Evolutionary conservation across 2,113 vertebrate species (phyloP).

Genomic region (Gallinago undulata): DNA sequence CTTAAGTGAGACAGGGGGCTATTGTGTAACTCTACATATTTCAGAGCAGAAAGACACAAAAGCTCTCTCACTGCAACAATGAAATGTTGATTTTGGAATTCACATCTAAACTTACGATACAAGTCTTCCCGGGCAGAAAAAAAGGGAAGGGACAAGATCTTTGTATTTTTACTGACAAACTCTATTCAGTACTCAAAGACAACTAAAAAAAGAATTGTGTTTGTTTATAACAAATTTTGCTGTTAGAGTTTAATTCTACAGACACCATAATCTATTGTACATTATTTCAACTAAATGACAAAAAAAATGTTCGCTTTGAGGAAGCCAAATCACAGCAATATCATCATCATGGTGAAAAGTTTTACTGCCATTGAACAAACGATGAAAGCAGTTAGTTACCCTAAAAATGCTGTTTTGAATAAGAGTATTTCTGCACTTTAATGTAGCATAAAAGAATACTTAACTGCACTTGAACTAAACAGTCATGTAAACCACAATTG

Average conservation of each 20-base stretch:
- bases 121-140: background rate
- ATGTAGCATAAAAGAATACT: background rate
- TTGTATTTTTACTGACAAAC: background rate
- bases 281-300: background rate
- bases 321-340: background rate
- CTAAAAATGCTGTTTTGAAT: background rate
- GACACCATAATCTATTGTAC: background rate
- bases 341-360: background rate
- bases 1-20: background rate
- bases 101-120: background rate
- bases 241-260: background rate
- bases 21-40: background rate
- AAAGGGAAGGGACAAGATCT: background rate
- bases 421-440: background rate
- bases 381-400: background rate
- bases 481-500: background rate
- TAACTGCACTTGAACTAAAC: slow-evolving; percentile 15
- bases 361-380: background rate
- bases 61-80: background rate
- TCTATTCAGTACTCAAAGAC: background rate
- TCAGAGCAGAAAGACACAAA: background rate
- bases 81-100: background rate
- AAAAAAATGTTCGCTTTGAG: background rate
- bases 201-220: background rate
- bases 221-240: background rate